Evolutionary conservation across 2,888 invertebrate species (phyloP).

Genomic region (Sinohyriopsis cumingii): DNA sequence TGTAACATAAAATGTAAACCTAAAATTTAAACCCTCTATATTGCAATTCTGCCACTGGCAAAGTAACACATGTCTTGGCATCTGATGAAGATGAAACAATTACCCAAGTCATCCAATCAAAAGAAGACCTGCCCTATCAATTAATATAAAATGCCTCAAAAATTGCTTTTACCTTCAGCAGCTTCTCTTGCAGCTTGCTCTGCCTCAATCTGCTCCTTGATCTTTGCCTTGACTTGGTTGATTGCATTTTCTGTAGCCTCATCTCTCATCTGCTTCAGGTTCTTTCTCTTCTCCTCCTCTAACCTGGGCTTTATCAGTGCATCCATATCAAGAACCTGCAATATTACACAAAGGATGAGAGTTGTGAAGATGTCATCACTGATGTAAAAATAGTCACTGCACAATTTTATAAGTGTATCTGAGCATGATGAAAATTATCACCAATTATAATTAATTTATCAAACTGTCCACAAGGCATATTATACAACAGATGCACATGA

Average conservation of each 20-base stretch:
- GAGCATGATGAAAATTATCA: no score
- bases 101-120: no score
- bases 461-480: no score
- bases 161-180: conserved; percentile 44
- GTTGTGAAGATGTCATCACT: no score
- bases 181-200: conserved; percentile 52
- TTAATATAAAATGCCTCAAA: not conserved
- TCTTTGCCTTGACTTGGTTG: conserved; percentile 55
- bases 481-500: no score
- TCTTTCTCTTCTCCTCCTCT: conserved; percentile 60
- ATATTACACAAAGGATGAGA: no score
- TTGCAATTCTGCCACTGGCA: not conserved
- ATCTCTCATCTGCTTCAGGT: conserved; percentile 52
- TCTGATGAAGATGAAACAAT: no score
- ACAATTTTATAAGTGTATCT: no score
- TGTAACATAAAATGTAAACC: not conserved
- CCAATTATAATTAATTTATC: no score
- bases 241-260: conserved; percentile 65
- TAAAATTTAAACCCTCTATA: not conserved
- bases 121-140: no score
- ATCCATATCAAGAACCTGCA: conserved; percentile 66
- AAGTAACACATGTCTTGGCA: no score
- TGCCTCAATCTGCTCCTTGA: conserved; percentile 62
- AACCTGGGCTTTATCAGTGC: conserved; percentile 58
- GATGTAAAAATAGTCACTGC: no score